phyloP scores from a whole-genome alignment of 2,113 vertebrate genomes.

The Tringa solitaria region DNA sequence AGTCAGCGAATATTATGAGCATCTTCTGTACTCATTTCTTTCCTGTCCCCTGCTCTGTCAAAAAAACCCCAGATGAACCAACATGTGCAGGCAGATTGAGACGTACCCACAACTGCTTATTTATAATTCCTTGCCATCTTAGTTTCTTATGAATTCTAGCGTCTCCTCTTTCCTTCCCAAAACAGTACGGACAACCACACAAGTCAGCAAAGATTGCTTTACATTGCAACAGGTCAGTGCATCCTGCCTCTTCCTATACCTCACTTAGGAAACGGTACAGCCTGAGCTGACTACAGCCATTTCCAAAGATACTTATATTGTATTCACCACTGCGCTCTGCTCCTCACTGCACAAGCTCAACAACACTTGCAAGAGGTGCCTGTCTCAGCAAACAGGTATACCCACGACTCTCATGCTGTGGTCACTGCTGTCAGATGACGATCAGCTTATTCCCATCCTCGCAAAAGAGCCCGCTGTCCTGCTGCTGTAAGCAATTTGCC shows the following conservation, averaged over 20 bases:
- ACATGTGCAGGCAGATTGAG: neutral
- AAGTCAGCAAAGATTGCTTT: neutral
- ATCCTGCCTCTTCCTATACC: neutral
- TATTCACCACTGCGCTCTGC: neutral
- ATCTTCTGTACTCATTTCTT: neutral
- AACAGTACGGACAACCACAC: neutral
- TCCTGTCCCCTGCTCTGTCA: neutral
- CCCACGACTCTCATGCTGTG: neutral
- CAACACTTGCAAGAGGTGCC: neutral
- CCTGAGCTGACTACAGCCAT: neutral
- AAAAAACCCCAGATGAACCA: neutral
- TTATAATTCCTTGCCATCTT: neutral
- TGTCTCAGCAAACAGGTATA: neutral
- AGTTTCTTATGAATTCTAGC: neutral
- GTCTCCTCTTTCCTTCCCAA: neutral
- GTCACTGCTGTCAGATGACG: neutral
- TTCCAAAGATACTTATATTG: neutral
- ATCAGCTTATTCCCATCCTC: neutral
- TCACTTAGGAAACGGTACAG: neutral
- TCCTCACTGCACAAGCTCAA: neutral
- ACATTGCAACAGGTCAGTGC: no score
- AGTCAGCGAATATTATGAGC: neutral
- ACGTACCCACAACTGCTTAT: neutral
- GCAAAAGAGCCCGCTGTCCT: neutral
- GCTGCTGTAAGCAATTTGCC: neutral